Evolutionary conservation across 2,888 invertebrate species (phyloP).

Genomic region (Entomobrya proxima): DNA sequence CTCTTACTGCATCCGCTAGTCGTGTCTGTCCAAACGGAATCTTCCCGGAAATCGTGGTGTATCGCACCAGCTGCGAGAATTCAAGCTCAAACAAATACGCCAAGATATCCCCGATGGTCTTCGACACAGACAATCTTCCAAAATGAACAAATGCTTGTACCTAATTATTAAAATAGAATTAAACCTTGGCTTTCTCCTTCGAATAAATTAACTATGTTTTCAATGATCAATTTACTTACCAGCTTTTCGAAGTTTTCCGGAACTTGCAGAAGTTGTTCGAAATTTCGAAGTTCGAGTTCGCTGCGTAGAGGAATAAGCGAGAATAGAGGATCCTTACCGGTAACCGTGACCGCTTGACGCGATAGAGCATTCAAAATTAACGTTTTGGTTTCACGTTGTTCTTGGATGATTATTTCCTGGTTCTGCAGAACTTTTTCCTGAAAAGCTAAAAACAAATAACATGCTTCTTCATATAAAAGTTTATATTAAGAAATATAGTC

Average conservation of each 20-base stretch:
- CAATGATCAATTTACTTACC: no score
- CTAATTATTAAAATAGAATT: not conserved
- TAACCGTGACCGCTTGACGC: not conserved
- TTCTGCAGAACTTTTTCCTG: not conserved
- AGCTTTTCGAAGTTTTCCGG: no score
- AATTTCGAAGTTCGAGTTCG: not conserved
- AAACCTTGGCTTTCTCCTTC: not conserved
- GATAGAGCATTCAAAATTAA: not conserved
- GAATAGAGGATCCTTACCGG: not conserved
- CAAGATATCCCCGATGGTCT: not conserved
- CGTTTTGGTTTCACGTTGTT: not conserved
- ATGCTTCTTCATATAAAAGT: not conserved
- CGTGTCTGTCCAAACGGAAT: not conserved
- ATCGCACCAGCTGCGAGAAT: not conserved
- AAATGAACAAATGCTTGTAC: not conserved
- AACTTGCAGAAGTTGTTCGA: no score
- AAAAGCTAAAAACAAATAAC: not conserved
- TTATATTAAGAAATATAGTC: not conserved
- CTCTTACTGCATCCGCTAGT: not conserved
- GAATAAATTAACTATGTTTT: not conserved
- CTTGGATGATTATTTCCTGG: not conserved
- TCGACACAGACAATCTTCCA: not conserved
- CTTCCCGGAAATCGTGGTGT: not conserved
- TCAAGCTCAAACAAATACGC: not conserved
- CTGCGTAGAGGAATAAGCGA: not conserved